Evolutionary conservation across 1,140 invertebrate species (phyloP).

Genomic region (Acromyrmex charruanus): DNA sequence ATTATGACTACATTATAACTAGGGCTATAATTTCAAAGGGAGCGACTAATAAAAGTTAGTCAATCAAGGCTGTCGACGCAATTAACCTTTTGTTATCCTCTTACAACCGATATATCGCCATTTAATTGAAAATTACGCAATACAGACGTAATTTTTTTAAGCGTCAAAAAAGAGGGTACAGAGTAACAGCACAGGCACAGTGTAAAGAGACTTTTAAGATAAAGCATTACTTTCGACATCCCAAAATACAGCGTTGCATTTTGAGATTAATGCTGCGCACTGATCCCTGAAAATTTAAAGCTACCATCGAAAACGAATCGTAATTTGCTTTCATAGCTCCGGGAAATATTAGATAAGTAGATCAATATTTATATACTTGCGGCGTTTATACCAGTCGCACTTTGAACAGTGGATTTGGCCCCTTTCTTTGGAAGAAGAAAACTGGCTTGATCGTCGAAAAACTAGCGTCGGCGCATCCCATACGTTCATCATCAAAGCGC

Average conservation of each 20-base stretch:
- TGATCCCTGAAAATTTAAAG: slow-evolving; percentile 66
- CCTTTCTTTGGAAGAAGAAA: slow-evolving; percentile 77
- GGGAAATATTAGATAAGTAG: slow-evolving; percentile 19
- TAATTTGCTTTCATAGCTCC: slow-evolving; percentile 24
- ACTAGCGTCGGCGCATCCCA: slow-evolving; percentile 25
- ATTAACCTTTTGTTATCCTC: slow-evolving; percentile 21
- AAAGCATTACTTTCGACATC: slow-evolving; percentile 57
- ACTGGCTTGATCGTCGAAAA: slow-evolving; percentile 69
- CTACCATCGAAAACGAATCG: slow-evolving; percentile 66
- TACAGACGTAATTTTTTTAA: not conserved
- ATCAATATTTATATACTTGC: slow-evolving; percentile 26
- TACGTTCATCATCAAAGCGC: slow-evolving; percentile 27
- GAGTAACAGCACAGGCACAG: slow-evolving; percentile 68
- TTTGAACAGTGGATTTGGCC: slow-evolving; percentile 70
- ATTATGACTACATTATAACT: slow-evolving; percentile 35
- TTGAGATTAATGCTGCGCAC: slow-evolving; percentile 34
- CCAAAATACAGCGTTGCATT: slow-evolving; percentile 50
- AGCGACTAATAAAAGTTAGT: slow-evolving; percentile 40
- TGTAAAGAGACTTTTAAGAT: slow-evolving; percentile 64
- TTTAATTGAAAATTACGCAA: slow-evolving; percentile 26
- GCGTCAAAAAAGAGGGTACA: slow-evolving; percentile 36
- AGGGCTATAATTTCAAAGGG: slow-evolving; percentile 28
- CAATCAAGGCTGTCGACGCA: slow-evolving; percentile 4
- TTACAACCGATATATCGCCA: slow-evolving; percentile 25
- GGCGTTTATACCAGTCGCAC: slow-evolving; percentile 40